Evolutionary conservation across 2,888 invertebrate species (phyloP), one percentile per base, ranked within the genome.

Genomic region (Agrilus cyanescens): DNA sequence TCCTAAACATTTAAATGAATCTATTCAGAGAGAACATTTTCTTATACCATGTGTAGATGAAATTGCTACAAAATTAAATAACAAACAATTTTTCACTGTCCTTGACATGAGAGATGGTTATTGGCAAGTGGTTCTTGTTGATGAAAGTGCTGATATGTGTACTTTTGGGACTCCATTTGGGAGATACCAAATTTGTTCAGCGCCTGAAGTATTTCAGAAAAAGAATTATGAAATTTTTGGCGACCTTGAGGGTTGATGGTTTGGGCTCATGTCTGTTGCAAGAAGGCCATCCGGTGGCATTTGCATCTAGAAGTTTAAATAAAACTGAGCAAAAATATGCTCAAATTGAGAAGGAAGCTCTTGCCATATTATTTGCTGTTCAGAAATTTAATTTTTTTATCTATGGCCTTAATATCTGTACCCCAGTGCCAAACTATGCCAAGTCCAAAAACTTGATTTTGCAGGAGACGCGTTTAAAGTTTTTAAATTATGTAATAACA

Each of bases 11-110:
- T 47, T 57, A 4, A 57, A 57, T 44, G 37, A 37, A 7, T 49
- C 48, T 13, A 54, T 58, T 37, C 46, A 52, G 36, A 37, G 55
- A 1, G 51, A 53, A 40, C 49, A 58, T 41, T 57, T 50, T 44
- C 41, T 49, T 15, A 56, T 59, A 47, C 53, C 57, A 20, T 51
- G 55, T 13, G 38, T 53, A 5, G 53, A 57, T 7, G 53, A 56
- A 41, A 44, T 56, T 4, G 46, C 39, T 10, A 32, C 45, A 12
- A 30, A 40, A 6, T 46, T 50, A 13, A 37, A 44, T 13, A 39
- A 16, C 32, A 44, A 41, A 41, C n/a, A 25, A 20, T 44, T 18
- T 48, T 46, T 38, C 5, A 49, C 44, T 12, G 49, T 45, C 25
- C 38, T 50, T 32, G 45, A 47, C 20, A 41, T 50, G 34, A 48